phyloP scores from a whole-genome alignment of 2,888 invertebrate species.

The Blera fallax region DNA sequence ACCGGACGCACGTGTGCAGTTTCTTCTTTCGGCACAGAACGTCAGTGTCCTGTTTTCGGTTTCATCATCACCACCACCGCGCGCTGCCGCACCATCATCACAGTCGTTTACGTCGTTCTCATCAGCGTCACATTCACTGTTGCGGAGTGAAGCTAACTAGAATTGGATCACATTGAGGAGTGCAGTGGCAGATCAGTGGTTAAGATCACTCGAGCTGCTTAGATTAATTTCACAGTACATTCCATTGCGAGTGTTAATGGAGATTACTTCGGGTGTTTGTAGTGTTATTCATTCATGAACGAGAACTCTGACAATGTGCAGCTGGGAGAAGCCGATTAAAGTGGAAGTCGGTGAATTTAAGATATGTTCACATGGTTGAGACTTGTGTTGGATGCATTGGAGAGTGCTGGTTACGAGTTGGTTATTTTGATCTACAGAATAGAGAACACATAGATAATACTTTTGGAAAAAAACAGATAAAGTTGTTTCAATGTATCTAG shows the following conservation, averaged over 20 bases:
- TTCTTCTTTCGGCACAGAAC: constrained; percentile 48
- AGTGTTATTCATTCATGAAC: constrained; percentile 36
- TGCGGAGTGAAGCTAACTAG: constrained; percentile 19
- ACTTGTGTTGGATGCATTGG: neutral
- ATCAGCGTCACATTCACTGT: constrained; percentile 14
- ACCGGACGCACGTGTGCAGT: constrained; percentile 73
- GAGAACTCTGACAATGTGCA: neutral
- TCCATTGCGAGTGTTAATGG: constrained; percentile 40
- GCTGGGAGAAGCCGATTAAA: constrained; percentile 6
- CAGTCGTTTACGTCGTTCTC: neutral
- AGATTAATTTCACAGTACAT: constrained; percentile 58
- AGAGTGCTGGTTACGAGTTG: neutral
- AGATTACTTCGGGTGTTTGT: constrained; percentile 16
- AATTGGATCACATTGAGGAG: constrained; percentile 31
- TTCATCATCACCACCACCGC: constrained; percentile 28
- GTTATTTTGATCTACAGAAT: neutral
- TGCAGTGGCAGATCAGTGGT: constrained; percentile 21
- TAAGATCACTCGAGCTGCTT: constrained; percentile 29
- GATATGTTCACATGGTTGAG: neutral
- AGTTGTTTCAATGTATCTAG: no score
- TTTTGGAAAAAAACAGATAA: no score
- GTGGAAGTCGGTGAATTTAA: neutral
- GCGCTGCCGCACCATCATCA: neutral
- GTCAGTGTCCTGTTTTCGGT: constrained; percentile 53
- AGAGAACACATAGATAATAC: no score